Percentiles rank a stretch among this genome's conserved stretches.
Evolutionary conservation across 37 sponge, comb jelly and placozoan species (phyloP).

Genomic region (Amphimedon queenslandica): DNA sequence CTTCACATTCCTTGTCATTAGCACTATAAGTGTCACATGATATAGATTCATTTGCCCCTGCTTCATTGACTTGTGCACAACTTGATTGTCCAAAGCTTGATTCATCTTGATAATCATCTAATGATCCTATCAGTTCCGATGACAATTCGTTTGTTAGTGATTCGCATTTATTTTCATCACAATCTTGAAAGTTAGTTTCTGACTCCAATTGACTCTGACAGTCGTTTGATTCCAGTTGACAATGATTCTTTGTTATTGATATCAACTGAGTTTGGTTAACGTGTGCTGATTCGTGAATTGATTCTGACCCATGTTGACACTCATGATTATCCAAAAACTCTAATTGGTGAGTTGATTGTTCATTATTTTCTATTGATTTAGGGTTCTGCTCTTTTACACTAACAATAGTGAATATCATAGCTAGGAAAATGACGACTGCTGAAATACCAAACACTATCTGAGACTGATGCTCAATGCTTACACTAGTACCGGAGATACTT

Average conservation of each 20-base stretch:
- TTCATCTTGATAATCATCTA: too few relatives aligned
- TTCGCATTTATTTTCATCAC: background rate
- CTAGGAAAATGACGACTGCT: background rate
- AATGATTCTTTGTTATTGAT: background rate
- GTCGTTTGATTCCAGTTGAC: too few relatives aligned
- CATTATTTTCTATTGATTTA: background rate
- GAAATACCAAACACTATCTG: conserved; percentile 24
- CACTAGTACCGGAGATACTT: background rate
- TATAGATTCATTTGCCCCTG: too few relatives aligned
- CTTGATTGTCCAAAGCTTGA: too few relatives aligned
- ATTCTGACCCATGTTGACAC: too few relatives aligned
- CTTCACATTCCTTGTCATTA: too few relatives aligned
- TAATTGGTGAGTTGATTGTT: background rate
- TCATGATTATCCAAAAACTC: too few relatives aligned
- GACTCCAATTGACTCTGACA: too few relatives aligned
- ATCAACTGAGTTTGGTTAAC: too few relatives aligned
- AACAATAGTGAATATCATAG: background rate
- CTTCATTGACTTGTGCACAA: too few relatives aligned
- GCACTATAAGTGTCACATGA: too few relatives aligned
- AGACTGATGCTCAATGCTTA: background rate
- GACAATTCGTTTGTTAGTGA: background rate
- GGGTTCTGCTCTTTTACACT: background rate
- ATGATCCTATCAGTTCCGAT: too few relatives aligned
- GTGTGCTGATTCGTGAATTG: background rate
- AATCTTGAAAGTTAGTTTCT: background rate